Conservation (phyloP, 2,888 invertebrate genomes). For the Macroteleia sp. region DNA sequence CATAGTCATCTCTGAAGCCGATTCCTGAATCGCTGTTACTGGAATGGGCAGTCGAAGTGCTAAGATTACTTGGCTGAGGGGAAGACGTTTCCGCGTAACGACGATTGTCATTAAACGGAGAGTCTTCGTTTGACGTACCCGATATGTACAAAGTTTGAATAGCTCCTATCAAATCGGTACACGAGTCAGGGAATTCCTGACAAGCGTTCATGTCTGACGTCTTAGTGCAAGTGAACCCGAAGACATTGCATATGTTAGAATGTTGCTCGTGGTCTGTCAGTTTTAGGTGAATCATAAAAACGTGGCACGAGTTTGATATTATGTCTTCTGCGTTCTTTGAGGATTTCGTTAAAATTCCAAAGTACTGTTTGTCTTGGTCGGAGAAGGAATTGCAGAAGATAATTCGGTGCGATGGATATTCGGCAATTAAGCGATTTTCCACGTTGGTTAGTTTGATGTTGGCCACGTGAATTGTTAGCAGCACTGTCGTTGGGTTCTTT, state of each 20-base stretch:
- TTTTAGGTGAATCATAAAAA: slow-evolving; percentile 96
- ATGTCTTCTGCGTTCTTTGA: slow-evolving; percentile 85
- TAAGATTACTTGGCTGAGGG: slow-evolving; percentile 93
- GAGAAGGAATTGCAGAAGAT: slow-evolving; percentile 95
- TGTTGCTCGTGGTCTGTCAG: slow-evolving; percentile 93
- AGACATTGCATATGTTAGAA: slow-evolving; percentile 90
- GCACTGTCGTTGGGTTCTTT: slow-evolving; percentile 90
- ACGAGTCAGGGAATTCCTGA: slow-evolving; percentile 95
- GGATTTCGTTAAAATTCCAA: slow-evolving; percentile 95
- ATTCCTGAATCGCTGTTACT: slow-evolving; percentile 98
- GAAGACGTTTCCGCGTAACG: slow-evolving; percentile 84
- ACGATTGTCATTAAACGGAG: slow-evolving; percentile 72
- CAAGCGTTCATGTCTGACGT: slow-evolving; percentile 92
- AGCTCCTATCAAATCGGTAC: slow-evolving; percentile 87
- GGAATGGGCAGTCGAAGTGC: slow-evolving; percentile 92
- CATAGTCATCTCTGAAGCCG: slow-evolving; percentile 95
- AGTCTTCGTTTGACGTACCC: slow-evolving; percentile 76
- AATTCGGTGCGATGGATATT: slow-evolving; percentile 93
- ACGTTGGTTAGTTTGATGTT: slow-evolving; percentile 92
- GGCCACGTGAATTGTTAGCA: slow-evolving; percentile 93
- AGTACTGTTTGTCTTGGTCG: slow-evolving; percentile 95
- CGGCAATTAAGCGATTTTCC: slow-evolving; percentile 91
- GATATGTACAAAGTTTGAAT: slow-evolving; percentile 86
- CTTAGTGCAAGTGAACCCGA: slow-evolving; percentile 93
- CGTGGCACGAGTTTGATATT: slow-evolving; percentile 95